phyloP scores from a whole-genome alignment of 1,140 invertebrate genomes.

The Eriocheir sinensis region DNA sequence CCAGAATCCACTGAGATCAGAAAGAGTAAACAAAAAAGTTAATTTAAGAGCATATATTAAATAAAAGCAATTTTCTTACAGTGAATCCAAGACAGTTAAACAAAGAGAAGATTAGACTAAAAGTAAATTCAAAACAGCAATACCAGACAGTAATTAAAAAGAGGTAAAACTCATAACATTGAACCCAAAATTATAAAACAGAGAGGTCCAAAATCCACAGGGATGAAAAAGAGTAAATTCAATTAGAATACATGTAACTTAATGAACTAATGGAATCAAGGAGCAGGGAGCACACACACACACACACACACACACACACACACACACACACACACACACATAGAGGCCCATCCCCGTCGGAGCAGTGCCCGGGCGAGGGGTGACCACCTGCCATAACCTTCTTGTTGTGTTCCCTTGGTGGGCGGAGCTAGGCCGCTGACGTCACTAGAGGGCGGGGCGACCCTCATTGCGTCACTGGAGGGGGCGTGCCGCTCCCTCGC shows the following conservation, averaged over 20 bases:
- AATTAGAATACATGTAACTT: background rate
- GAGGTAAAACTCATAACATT: background rate
- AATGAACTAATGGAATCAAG: background rate
- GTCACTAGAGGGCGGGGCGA: conserved; percentile 71
- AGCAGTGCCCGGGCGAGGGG: background rate
- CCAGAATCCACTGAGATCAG: too few species aligned
- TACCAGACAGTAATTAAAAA: too few species aligned
- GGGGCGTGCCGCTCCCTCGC: conserved; percentile 68
- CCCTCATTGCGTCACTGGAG: conserved; percentile 70
- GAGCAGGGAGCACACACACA: background rate
- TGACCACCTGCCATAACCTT: conserved; percentile 32
- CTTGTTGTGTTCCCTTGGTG: conserved; percentile 47
- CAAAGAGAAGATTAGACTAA: too few species aligned
- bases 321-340: conserved; percentile 47
- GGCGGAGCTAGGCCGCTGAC: conserved; percentile 69
- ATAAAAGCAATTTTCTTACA: too few species aligned
- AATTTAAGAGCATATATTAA: too few species aligned
- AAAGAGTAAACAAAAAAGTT: too few species aligned
- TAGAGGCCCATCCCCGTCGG: background rate
- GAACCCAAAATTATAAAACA: too few species aligned
- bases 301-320: conserved; percentile 33
- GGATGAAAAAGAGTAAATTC: background rate
- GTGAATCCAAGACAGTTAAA: too few species aligned
- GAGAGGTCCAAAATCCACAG: background rate
- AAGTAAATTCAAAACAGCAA: too few species aligned